Conservation (phyloP, 2,113 vertebrate genomes). For the Gallinago media region DNA sequence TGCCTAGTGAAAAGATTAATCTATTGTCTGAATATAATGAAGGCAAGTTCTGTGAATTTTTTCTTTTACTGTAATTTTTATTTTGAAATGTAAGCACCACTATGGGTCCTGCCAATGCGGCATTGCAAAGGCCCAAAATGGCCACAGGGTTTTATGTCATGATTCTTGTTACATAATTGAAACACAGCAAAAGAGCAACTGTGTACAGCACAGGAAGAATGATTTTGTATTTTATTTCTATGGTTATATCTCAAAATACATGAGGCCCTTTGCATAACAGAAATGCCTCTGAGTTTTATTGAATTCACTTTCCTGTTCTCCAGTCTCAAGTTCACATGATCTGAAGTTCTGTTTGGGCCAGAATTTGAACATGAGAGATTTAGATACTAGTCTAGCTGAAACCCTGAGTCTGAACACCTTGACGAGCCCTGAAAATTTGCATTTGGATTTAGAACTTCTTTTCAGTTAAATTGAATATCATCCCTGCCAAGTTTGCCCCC, state of each 20-base stretch:
- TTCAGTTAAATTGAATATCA: neutral
- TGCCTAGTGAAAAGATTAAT: neutral
- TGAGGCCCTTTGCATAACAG: neutral
- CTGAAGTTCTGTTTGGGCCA: neutral
- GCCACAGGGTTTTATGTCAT: neutral
- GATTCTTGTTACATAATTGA: neutral
- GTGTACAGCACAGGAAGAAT: neutral
- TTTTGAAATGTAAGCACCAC: neutral
- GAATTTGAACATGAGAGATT: neutral
- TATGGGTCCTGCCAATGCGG: neutral
- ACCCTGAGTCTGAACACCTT: neutral
- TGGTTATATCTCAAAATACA: neutral
- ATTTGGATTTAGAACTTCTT: neutral
- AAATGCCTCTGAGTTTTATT: neutral
- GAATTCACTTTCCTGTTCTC: neutral
- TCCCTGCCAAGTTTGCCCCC: neutral
- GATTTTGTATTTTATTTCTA: conserved; percentile 17
- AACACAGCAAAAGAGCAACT: conserved; percentile 2
- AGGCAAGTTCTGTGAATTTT: neutral
- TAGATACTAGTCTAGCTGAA: neutral
- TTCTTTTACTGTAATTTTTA: neutral
- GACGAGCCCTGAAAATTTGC: neutral
- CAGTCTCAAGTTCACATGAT: accelerated
- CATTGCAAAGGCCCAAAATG: neutral
- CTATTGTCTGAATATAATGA: neutral